These are phyloP conservation scores for Sebastes trivittatus DNA, from an alignment of 2,797 vertebrate species.

Conservation along the genomic window DNA sequence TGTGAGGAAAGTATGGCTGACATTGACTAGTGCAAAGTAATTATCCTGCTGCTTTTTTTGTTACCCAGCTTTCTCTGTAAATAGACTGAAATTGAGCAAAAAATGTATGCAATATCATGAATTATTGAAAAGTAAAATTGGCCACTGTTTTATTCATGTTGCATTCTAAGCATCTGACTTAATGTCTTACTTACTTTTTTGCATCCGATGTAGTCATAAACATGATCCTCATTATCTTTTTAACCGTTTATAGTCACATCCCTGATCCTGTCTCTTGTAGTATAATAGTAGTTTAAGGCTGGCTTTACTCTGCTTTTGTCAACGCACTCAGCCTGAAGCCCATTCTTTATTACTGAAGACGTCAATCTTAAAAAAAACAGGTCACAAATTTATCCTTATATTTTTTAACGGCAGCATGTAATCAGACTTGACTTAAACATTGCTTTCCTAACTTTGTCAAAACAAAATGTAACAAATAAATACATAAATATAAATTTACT, in stretches of 20 bases:
- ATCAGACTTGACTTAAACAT: too few species aligned
- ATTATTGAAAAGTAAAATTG: not conserved
- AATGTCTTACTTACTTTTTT: not conserved
- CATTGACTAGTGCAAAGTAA: constrained; percentile 14
- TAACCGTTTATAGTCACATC: not conserved
- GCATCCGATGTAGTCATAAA: not conserved
- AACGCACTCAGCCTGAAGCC: not conserved
- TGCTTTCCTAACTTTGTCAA: not conserved
- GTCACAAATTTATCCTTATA: not conserved
- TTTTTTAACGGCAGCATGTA: not conserved
- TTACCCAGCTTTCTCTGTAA: constrained; percentile 30
- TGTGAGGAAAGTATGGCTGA: constrained; percentile 28
- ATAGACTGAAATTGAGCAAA: constrained; percentile 10
- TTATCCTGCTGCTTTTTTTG: constrained; percentile 36
- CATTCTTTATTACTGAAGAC: not conserved
- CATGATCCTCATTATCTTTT: not conserved
- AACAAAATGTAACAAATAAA: not conserved
- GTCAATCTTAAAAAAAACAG: not conserved
- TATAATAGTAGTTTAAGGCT: not conserved
- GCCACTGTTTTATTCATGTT: not conserved
- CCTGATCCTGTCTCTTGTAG: not conserved
- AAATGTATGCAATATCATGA: not conserved
- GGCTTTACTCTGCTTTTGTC: not conserved
- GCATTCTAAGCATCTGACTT: not conserved
- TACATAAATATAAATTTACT: not conserved